Evolutionary conservation across 2,888 invertebrate species (phyloP).

Genomic region (Brachyptera putata): DNA sequence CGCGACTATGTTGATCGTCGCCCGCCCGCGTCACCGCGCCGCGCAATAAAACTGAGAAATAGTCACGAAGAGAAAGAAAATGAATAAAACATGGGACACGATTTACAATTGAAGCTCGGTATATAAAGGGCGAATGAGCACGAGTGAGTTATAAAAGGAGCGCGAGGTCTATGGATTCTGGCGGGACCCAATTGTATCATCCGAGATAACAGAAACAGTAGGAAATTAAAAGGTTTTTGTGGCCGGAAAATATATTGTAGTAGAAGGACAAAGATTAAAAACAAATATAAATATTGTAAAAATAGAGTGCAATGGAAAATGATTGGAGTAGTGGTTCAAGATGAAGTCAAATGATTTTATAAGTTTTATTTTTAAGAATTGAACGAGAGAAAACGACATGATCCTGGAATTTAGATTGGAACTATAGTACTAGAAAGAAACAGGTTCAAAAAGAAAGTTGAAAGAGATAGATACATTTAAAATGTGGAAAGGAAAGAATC

Average conservation of each 20-base stretch:
- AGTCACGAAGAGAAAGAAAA: neutral
- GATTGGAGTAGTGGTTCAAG: too few species aligned
- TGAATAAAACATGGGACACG: conserved; percentile 19
- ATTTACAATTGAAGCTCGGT: conserved; percentile 20
- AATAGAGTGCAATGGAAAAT: neutral
- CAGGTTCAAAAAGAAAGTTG: too few species aligned
- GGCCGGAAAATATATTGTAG: too few species aligned
- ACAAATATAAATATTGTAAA: neutral
- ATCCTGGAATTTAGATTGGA: too few species aligned
- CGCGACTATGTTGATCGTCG: conserved; percentile 7
- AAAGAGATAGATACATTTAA: too few species aligned
- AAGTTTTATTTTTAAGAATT: too few species aligned
- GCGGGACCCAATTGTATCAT: too few species aligned
- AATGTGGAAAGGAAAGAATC: too few species aligned
- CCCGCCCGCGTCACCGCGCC: too few species aligned
- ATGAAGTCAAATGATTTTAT: too few species aligned
- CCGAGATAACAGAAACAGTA: conserved; percentile 2
- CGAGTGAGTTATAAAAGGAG: neutral
- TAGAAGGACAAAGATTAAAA: neutral
- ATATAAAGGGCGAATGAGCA: neutral
- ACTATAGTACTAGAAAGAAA: too few species aligned
- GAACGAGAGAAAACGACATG: too few species aligned
- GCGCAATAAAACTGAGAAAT: conserved; percentile 9
- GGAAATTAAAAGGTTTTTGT: conserved; percentile 5
- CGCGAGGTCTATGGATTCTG: neutral